Base-by-base conservation (phyloP, 37 sponge, comb jelly and placozoan species). In the Cliona cf. orientalis region DNA sequence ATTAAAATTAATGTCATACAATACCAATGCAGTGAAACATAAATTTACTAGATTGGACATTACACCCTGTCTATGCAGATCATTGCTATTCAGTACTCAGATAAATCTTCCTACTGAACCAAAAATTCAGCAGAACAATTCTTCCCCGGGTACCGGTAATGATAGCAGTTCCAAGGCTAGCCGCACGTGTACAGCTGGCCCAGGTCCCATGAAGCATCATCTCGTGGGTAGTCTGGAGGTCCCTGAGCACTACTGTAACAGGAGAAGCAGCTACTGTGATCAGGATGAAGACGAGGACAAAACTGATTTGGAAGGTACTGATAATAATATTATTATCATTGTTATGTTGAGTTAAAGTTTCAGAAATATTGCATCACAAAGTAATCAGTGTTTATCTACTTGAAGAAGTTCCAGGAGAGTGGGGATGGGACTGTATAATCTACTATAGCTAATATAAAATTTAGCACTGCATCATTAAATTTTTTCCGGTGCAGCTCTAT, bases 221-320 rank as follows among this genome's bases (percentile, higher is more conserved):
- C 55, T 34, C 35, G 68, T 5, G 68, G 68, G 36, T 5, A 11
- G 3, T 34, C 5, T 22, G 68, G 68, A 66, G 3, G 5, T 23
- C 42, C 72, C 72, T 41, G 46, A 41, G 63, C 12, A 12, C 6
- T 62, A 25, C 63, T 62, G 12, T 23, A 6, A 62, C 26, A 62
- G 28, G 63, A 62, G 63, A 62, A 12, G 26, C 63, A 74, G 56
- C 75, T 74, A 74, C 67, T 42, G 33, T 38, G 45, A 78, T 29
- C 46, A 43, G 35, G 79, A 74, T 11, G 75, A 66, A 12, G 79
- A 78, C 31, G 79, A 78, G 45, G 79, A 78, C 35, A 78, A 36
- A 44, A 78, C 66, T 29, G 79, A 78, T 46, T 43, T 78, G 34
- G 34, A 32, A 22, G 53, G 79, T 78, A 31, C 46, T 23, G 72